These are phyloP conservation scores for Ctenicera cuprea DNA, from an alignment of 2,888 invertebrate species.

Conservation along the genomic window DNA sequence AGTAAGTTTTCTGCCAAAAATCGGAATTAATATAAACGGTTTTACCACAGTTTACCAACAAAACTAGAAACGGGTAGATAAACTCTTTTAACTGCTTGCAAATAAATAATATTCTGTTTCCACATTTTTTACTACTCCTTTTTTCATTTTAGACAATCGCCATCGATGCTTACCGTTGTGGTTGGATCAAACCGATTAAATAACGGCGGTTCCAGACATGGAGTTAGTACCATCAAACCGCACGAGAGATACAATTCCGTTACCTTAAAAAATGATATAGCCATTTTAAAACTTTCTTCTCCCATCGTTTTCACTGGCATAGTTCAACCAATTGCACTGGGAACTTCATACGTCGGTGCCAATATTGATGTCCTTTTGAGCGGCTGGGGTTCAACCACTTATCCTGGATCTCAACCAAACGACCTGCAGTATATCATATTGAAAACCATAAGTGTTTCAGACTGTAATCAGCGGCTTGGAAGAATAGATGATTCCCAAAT, in stretches of 20 bases:
- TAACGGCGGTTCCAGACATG: constrained; percentile 63
- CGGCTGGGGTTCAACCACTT: constrained; percentile 74
- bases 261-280: constrained; percentile 55
- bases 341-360: constrained; percentile 65
- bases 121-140: background rate
- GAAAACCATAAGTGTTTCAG: constrained; percentile 72
- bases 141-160: constrained; percentile 51
- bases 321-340: constrained; percentile 60
- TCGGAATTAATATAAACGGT: no score
- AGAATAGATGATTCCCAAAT: constrained; percentile 72
- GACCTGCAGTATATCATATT: constrained; percentile 76
- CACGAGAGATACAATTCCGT: constrained; percentile 50
- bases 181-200: constrained; percentile 66
- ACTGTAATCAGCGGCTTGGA: constrained; percentile 72
- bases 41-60: no score
- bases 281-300: constrained; percentile 51
- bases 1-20: constrained; percentile 48
- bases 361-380: constrained; percentile 69
- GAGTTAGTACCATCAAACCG: constrained; percentile 60
- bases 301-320: constrained; percentile 45
- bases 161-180: constrained; percentile 63
- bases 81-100: no score
- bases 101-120: no score
- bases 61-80: no score
- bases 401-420: constrained; percentile 75